Base-by-base conservation (phyloP, 2,888 invertebrate species). In the Philereme vetulata region DNA sequence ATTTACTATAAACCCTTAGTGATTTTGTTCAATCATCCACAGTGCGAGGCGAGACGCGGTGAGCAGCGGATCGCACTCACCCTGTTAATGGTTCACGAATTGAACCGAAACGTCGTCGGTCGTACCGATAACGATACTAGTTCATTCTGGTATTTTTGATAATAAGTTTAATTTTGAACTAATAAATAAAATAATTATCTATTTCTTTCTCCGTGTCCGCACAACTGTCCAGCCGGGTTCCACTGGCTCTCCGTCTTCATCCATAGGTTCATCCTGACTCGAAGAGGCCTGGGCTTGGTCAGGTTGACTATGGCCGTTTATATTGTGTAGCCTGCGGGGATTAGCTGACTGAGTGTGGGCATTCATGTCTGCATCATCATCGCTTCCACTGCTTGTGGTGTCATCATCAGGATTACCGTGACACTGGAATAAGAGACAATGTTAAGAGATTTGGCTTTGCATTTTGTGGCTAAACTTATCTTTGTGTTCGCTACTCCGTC, bases 151-250 rank as follows among this genome's bases (percentile, higher is more conserved):
- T 21, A 21, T 21, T 1, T 21, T 21, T 21, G 21, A 21, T 21
- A 21, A 21, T 21, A 21, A 21, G 21, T 21, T 21, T 21, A 21
- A 21, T 21, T 1, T 21, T 36, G 5, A 42, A 40, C 21, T 34
- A 35, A 48, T 43, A 35, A 54, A 44, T 49, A 48, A 38, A 48
- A 40, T 52, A 55, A 55, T 56, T 48, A 36, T 53, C 82, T 83
- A 92, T 88, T 93, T 90, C 86, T 89, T 89, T 77, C 92, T 90
- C 67, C 90, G 84, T 7, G 92, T 84, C 68, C 91, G 88, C 0
- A 95, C 95, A 53, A 94, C 92, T 9, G 94, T 95, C 95, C 95
- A 95, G n/a, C 94, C 95, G 0, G 94, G 93, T 69, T 95, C 95
- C 9, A 94, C 95, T 0, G 94, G 93, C 68, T 95, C 94, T 0